Evolutionary conservation across 2,888 invertebrate genomes (phyloP).

Genomic region (Dilophus febrilis): DNA sequence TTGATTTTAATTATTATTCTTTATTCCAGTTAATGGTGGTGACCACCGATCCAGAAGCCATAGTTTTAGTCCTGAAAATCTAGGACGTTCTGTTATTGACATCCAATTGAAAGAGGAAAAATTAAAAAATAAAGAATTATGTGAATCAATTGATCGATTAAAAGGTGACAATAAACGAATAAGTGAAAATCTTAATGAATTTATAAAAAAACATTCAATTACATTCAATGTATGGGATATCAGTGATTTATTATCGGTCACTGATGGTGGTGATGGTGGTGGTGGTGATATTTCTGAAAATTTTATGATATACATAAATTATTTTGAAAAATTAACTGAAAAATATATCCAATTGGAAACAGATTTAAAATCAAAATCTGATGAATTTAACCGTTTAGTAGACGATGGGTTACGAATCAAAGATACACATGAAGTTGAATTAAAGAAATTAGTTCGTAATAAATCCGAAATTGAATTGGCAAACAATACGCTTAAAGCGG

Average conservation of each 20-base stretch:
- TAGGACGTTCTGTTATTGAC: slow-evolving; percentile 25
- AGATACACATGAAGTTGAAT: no score
- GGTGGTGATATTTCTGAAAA: slow-evolving; percentile 11
- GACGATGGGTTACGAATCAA: no score
- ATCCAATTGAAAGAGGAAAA: slow-evolving; percentile 25
- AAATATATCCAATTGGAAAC: slow-evolving; percentile 12
- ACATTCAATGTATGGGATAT: background rate
- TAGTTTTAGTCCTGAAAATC: slow-evolving; percentile 21
- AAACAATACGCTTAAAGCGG: no score
- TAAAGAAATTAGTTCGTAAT: no score
- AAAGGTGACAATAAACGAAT: slow-evolving; percentile 14
- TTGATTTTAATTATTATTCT: slow-evolving; percentile 9
- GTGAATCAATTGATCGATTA: slow-evolving; percentile 12
- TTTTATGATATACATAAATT: slow-evolving; percentile 16
- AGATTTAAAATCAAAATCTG: slow-evolving; percentile 5
- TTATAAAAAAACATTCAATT: background rate
- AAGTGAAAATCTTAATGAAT: background rate
- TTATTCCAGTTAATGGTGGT: slow-evolving; percentile 7
- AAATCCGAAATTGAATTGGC: no score
- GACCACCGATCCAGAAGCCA: background rate
- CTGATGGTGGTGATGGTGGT: slow-evolving; percentile 10
- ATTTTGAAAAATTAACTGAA: slow-evolving; percentile 14
- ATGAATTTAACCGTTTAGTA: no score
- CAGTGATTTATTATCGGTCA: slow-evolving; percentile 8
- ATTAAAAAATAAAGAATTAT: slow-evolving; percentile 18